These are phyloP conservation scores for Phanerotoma sp. DNA, from an alignment of 2,888 invertebrate genomes.

Conservation along the genomic window DNA sequence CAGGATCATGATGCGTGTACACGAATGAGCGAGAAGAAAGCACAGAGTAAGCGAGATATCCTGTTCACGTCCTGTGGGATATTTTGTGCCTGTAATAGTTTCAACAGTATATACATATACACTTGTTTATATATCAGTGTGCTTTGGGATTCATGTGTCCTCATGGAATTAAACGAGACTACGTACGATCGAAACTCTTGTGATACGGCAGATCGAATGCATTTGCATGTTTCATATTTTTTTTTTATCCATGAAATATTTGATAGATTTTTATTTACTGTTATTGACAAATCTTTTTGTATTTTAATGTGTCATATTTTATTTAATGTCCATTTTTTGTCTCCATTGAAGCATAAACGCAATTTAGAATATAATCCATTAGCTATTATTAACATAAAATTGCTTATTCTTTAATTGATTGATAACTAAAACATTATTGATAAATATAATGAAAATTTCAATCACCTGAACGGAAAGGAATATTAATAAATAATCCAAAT, in stretches of 20 bases:
- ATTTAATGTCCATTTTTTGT: no score
- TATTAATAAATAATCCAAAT: no score
- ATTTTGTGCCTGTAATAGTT: not conserved
- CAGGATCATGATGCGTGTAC: not conserved
- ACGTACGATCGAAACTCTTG: conserved; percentile 8
- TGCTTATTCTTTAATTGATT: no score
- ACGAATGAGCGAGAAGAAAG: not conserved
- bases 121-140: conserved; percentile 5
- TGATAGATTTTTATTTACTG: no score
- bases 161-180: conserved; percentile 22
- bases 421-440: no score
- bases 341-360: no score
- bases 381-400: no score
- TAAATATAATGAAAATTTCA: no score
- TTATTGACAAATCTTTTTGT: no score
- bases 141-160: conserved; percentile 20
- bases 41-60: conserved; percentile 8
- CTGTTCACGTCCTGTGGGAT: conserved; percentile 16
- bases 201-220: conserved; percentile 20
- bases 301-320: no score
- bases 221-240: conserved; percentile 22
- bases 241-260: conserved; percentile 22
- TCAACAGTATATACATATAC: not conserved
- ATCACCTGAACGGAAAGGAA: no score
- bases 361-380: no score